Percentiles rank a stretch among this genome's conserved stretches.
Conservation (phyloP, 2,888 invertebrate species). For the Trichopoda pennipes region DNA sequence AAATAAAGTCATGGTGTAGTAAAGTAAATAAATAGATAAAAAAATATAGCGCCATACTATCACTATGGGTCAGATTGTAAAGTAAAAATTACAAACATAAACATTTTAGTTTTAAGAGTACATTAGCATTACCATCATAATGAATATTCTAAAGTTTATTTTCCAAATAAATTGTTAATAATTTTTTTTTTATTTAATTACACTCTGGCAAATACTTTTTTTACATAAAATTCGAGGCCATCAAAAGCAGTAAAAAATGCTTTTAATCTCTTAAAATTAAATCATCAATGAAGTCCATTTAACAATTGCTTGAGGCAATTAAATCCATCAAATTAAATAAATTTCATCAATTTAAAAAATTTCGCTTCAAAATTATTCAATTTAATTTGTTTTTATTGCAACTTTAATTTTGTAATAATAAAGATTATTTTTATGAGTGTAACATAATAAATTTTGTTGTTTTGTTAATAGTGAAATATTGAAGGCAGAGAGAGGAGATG, state of each 20-base stretch:
- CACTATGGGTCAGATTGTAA: background rate
- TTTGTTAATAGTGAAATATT: slow-evolving; percentile 33
- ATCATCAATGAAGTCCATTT: background rate
- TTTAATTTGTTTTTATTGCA: slow-evolving; percentile 21
- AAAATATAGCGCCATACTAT: slow-evolving; percentile 13
- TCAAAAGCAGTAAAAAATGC: slow-evolving; percentile 8
- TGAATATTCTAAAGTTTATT: no score
- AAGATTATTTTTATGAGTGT: slow-evolving; percentile 35
- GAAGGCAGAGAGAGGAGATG: slow-evolving; percentile 17
- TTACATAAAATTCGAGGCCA: slow-evolving; percentile 11
- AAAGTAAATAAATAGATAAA: background rate
- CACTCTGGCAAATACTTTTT: background rate
- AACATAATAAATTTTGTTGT: slow-evolving; percentile 37
- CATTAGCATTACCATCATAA: background rate
- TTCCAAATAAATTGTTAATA: no score
- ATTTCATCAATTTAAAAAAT: slow-evolving; percentile 22
- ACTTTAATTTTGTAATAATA: background rate
- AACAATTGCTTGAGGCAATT: no score
- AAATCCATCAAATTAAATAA: background rate
- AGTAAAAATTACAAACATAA: background rate
- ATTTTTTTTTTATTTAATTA: background rate
- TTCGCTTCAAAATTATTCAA: slow-evolving; percentile 41
- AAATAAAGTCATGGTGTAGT: slow-evolving; percentile 35
- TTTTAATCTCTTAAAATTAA: background rate
- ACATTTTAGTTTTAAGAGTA: no score